phyloP scores from a whole-genome alignment of 2,113 vertebrate genomes.

The Coturnix japonica region DNA sequence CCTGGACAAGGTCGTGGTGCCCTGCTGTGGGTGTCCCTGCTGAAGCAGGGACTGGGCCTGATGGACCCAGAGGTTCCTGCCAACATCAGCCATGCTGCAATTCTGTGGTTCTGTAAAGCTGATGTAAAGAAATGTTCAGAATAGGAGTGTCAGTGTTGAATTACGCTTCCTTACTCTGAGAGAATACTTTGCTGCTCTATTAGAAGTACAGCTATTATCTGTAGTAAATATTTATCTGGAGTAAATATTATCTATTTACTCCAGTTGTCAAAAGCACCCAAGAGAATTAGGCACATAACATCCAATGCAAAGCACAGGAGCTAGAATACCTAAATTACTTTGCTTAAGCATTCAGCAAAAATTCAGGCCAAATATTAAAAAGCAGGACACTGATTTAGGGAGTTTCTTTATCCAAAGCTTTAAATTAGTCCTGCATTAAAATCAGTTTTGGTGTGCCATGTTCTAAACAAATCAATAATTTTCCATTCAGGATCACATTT shows the following conservation, averaged over 20 bases:
- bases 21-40: background rate
- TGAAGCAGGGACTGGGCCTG: background rate
- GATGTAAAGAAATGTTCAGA: background rate
- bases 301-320: background rate
- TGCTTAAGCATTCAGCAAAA: background rate
- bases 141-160: background rate
- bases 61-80: background rate
- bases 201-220: too few species aligned
- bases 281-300: background rate
- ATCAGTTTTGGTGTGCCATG: rapidly evolving
- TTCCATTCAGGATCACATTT: background rate
- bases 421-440: background rate
- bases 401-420: background rate
- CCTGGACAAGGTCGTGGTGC: too few species aligned
- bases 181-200: background rate
- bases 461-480: background rate
- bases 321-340: background rate
- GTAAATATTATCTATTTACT: background rate
- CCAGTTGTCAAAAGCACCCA: background rate
- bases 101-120: background rate
- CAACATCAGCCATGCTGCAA: background rate
- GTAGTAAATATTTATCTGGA: too few species aligned
- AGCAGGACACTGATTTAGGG: background rate
- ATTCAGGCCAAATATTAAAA: background rate
- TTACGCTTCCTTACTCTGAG: background rate